Conservation (phyloP, 1,140 invertebrate species). For the Branchinecta lynchi region DNA sequence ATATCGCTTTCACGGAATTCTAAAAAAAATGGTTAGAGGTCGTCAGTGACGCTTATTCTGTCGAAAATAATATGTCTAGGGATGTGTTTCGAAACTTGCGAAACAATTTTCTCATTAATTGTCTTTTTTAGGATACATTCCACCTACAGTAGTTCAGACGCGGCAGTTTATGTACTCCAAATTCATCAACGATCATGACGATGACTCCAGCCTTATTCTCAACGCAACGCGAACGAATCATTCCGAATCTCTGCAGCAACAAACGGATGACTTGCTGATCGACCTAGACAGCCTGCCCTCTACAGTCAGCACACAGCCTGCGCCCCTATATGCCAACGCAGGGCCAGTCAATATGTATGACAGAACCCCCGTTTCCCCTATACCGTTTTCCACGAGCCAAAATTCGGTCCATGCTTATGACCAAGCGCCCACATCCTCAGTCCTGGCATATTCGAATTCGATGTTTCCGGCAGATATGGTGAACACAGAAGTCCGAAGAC, state of each 20-base stretch:
- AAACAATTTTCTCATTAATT: background rate
- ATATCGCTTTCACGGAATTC: too few relatives aligned
- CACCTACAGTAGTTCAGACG: background rate
- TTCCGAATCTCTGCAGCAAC: background rate
- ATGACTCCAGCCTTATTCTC: background rate
- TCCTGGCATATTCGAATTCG: too few relatives aligned
- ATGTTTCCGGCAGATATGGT: too few relatives aligned
- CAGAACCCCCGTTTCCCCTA: background rate
- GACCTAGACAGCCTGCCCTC: slow-evolving; percentile 5
- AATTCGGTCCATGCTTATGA: too few relatives aligned
- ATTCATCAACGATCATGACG: slow-evolving; percentile 12
- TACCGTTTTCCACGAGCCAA: too few relatives aligned
- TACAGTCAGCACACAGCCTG: background rate
- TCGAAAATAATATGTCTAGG: too few relatives aligned
- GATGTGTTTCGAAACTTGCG: too few relatives aligned
- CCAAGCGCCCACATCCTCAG: too few relatives aligned
- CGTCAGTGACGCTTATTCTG: too few relatives aligned
- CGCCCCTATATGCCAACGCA: background rate
- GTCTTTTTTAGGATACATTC: background rate
- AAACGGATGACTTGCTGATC: slow-evolving; percentile 10
- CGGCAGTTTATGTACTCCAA: slow-evolving; percentile 16
- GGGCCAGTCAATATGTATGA: background rate
- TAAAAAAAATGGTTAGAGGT: too few relatives aligned
- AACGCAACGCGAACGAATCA: background rate
- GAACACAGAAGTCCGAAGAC: too few relatives aligned